Evolutionary conservation across 2,797 vertebrate genomes (phyloP), one percentile per base, ranked within the genome.

Genomic region (Erpetoichthys calabaricus): DNA sequence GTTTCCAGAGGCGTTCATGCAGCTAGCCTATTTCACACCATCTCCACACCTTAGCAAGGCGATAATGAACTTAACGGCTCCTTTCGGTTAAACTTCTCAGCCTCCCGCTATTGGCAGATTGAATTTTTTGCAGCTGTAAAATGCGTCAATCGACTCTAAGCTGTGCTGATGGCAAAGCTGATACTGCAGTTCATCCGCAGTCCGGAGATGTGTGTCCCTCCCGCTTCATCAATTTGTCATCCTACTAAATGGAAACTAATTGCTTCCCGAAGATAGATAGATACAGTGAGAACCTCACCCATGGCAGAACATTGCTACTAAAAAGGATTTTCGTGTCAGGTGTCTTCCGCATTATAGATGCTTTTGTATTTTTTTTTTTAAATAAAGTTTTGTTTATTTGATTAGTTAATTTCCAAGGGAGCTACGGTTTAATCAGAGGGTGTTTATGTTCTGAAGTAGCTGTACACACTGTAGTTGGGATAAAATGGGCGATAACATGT

Each of bases 201-300:
- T 85, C 65, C 70, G 65, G 81, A 75, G 74, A 78, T 72, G 79
- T 67, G 81, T 75, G 74, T 75, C 73, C 78, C 75, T 83, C 70
- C 75, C 72, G 74, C 77, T 74, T 71, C 67, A 85, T 88, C 84
- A 79, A 84, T 87, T 85, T 86, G 80, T 84, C 84, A 86, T 82
- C 76, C 79, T 67, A 78, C 75, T 82, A 83, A 88, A 88, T 82
- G 80, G 84, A 84, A 87, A 82, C 77, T 86, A 86, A 89, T 89
- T 88, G 80, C 78, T 76, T 89, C 80, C 67, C 61, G 77, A 77
- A 83, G 73, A 84, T 75, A 72, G 75, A 55, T 60, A 69, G 59
- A 73, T 76, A 79, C 79, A 80, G 70, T 77, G 73, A 69, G 70
- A 74, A 76, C 73, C 72, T 62, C 68, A 68, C 72, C 72, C 75